Evolutionary conservation across 1,140 invertebrate species (phyloP).

Genomic region (Polypedilum vanderplanki): DNA sequence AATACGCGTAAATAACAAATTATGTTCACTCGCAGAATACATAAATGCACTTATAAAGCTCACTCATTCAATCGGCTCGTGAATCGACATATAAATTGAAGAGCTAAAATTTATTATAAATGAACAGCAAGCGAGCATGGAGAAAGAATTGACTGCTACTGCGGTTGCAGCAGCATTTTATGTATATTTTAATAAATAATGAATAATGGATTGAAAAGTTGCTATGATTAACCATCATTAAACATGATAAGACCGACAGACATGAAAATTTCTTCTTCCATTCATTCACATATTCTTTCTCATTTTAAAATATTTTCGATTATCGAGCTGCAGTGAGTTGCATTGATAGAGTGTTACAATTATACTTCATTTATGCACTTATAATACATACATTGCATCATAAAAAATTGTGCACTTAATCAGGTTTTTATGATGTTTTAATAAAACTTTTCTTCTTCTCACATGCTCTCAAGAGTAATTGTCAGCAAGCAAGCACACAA

Average conservation of each 20-base stretch:
- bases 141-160: not conserved
- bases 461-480: not conserved
- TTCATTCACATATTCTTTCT: not conserved
- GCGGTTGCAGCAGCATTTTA: no score
- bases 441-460: not conserved
- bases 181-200: not conserved
- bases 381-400: not conserved
- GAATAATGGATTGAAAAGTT: conserved; percentile 3
- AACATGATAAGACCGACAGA: conserved; percentile 5
- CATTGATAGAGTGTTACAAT: conserved; percentile 23
- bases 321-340: not conserved
- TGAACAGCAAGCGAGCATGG: not conserved
- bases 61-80: not conserved
- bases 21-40: not conserved
- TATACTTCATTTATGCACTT: conserved; percentile 25
- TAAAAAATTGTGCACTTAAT: conserved; percentile 7
- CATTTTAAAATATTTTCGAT: not conserved
- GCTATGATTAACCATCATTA: conserved; percentile 23
- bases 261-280: no score
- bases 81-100: not conserved
- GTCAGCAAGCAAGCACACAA: not conserved
- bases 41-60: conserved; percentile 1
- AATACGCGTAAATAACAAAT: conserved; percentile 2
- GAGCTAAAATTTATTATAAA: no score
- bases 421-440: conserved; percentile 26